Conservation (phyloP, 2,797 vertebrate genomes). For the Aselliscus stoliczkanus region DNA sequence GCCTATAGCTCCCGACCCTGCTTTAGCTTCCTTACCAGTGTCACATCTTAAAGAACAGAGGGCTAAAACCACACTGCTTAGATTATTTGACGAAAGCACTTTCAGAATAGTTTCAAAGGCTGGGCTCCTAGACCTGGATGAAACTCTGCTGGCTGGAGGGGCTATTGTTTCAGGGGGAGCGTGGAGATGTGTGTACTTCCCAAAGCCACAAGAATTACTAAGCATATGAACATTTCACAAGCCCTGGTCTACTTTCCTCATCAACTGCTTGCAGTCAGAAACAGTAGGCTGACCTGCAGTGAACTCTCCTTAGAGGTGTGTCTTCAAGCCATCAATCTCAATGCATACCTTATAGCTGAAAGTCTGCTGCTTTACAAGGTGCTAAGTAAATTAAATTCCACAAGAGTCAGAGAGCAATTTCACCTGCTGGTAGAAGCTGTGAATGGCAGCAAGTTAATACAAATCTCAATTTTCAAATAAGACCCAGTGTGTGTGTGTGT, state of each 20-base stretch:
- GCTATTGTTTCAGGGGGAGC: neutral
- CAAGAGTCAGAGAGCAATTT: conserved; percentile 3
- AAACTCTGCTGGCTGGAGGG: neutral
- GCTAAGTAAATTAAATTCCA: neutral
- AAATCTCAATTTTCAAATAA: conserved; percentile 17
- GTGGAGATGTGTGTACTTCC: neutral
- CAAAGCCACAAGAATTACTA: neutral
- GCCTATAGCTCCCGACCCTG: neutral
- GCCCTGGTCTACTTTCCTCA: neutral
- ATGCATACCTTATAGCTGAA: neutral
- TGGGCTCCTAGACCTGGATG: neutral
- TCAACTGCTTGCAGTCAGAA: neutral
- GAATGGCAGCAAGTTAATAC: neutral
- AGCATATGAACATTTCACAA: neutral
- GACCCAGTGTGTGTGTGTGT: neutral
- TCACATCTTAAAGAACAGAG: neutral
- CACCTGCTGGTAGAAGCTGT: neutral
- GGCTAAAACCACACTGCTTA: neutral
- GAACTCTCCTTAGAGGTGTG: neutral
- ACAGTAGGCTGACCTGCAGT: neutral
- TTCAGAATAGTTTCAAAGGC: conserved; percentile 12
- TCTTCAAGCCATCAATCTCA: neutral
- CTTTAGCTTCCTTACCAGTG: neutral
- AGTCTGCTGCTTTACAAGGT: neutral
- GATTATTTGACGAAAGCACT: neutral